Base-by-base conservation (phyloP, 2,797 vertebrate species). In the Acrossocheilus wenchowensis region DNA sequence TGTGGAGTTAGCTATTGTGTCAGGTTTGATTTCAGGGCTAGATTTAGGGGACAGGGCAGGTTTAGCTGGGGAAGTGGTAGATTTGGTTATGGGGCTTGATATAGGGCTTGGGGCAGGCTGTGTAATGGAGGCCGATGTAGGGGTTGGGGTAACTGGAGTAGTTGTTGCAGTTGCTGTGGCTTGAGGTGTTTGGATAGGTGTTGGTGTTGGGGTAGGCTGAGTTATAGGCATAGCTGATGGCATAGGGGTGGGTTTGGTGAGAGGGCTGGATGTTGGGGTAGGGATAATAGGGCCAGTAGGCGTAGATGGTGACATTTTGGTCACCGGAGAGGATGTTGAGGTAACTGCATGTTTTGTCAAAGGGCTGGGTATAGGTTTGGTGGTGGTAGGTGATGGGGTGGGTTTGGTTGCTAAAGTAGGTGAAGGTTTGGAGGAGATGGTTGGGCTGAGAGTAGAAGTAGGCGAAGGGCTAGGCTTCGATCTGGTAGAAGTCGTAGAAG, bases 401-500 rank as follows among this genome's bases (percentile, higher is more conserved):
- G 41, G 68, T 89, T 85, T 86, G 57, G 69, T 19, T 81, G 64
- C 26, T 10, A 89, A 75, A 57, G 86, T 87, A 75, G 89, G 30
- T 52, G 83, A 88, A 34, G 91, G 78, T 90, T 93, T 93, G 43
- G 78, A 74, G 8, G 43, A 78, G 23, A 75, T 43, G 26, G 64
- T 78, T 26, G 78, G 81, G 83, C 90, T 89, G 81, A 91, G 19
- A 30, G 84, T 88, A 11, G 90, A 74, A 4, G 88, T 74, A 78
- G 92, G 88, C 17, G 91, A 92, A 57, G 88, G 11, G 39, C 78
- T 74, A n/a, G 92, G 87, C 91, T 91, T 94, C 23, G 87, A 93
- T 86, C 72, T 90, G 81, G 89, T 88, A 74, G 92, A 85, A 62
- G 82, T 26, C 69, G 90, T 87, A 68, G 90, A 81, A 26, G 89